Evolutionary conservation across 2,888 invertebrate species (phyloP), one percentile per base, ranked within the genome.

Genomic region (Pyrrhopygopsis socrates): DNA sequence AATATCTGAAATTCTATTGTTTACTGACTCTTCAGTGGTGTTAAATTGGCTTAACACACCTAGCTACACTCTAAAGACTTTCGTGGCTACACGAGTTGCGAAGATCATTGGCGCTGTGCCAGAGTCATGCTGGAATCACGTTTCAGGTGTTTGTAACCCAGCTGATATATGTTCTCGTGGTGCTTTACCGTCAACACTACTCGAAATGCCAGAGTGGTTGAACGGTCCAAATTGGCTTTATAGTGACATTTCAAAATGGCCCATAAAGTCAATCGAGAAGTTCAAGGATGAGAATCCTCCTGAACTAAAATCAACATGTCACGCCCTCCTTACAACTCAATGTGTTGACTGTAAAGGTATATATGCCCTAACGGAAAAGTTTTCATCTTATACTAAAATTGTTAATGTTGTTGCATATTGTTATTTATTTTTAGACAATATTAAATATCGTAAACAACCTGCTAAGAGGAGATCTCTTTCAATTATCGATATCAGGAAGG

Each of bases 1-100:
- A 20, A 58, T 86, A 9, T 13, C 63, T 60, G 38, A 75, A 24
- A 67, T 54, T 8, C 20, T 73, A 2, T 22, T 68, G 8, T 81
- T 87, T 27, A 84, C 82, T 18, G 87, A 89, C 22, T 78, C 74
- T 8, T 81, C 81, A 6, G 84, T 94, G 18, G 91, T 90, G 1
- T 68, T 94, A 20, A 74, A 86, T 11, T 94, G 93, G 93, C 76
- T 93, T 1, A 80, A 86, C 65, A 81, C 81, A 6, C 80, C 81
- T 0, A 70, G 87, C 11, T 81, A 84, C 20, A 88, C 63, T n/a
- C 34, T 84, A 6, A 83, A 86, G 29, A 87, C 83, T 1, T 93
- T 93, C 54, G 89, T 93, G 3, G 91, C 86, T 1, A 93, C 90
- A 60, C 83, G 91, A 54, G 92, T 93, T 6, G 50, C 89, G 11